Evolutionary conservation across 2,113 vertebrate species (phyloP), one percentile per base, ranked within the genome.

Genomic region (Eudyptes chrysolophus): DNA sequence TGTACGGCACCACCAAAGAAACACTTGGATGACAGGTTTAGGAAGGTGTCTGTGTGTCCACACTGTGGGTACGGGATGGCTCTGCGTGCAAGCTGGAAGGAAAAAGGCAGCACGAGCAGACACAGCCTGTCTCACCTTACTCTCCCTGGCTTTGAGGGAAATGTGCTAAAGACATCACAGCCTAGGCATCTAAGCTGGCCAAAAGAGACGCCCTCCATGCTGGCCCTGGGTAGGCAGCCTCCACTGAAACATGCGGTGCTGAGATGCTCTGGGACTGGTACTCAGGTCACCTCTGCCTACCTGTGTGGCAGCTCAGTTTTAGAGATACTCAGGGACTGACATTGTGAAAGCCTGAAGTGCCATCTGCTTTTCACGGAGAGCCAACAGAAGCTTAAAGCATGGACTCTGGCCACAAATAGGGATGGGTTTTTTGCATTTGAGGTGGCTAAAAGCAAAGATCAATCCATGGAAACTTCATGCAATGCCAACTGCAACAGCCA

Each of bases 41-140:
- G 57, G 38, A 74, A 46, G 2, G 0, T 27, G 13, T 30, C 26
- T 51, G 52, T 18, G 21, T 44, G 74, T 87, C 36, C 58, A 64
- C 0, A 0, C 16, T 40, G 9, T n/a, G 27, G 12, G 30, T 48
- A 25, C 0, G 0, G 57, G 25, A 61, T 48, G 44, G 1, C 1
- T 80, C 32, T 68, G 58, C 1, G 0, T 36, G 74, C 11, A 68
- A 42, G 46, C 52, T 55, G 44, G n/a, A 79, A 64, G 32, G n/a
- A 68, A 87, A 68, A 55, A 6, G 25, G 24, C 54, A 77, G 25
- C 21, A 36, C 1, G 4, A 84, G 46, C 22, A 48, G 46, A 48
- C 15, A 15, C 19, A 90, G 44, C 27, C 46, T 48, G 36, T 17
- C 16, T 86, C 7, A 9, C 26, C n/a, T 46, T 68, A 3, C 3